Evolutionary conservation across 2,113 vertebrate genomes (phyloP).

Genomic region (Tetraodon nigroviridis): DNA sequence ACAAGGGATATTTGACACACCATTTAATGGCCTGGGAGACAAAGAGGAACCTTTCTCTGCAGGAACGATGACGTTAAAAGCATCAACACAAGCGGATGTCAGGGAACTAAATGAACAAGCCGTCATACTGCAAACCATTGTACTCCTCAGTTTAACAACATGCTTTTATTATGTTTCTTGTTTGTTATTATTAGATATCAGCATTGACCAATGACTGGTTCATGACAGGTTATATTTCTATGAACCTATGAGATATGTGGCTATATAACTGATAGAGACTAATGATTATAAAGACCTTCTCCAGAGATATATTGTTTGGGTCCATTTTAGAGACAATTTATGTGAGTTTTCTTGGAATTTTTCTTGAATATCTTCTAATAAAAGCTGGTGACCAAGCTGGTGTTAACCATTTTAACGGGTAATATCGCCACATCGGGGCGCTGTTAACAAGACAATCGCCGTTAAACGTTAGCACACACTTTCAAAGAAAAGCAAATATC

Average conservation of each 20-base stretch:
- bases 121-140: conserved; percentile 69
- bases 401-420: conserved; percentile 12
- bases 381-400: conserved; percentile 50
- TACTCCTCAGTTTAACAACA: conserved; percentile 56
- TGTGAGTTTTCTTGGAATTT: conserved; percentile 39
- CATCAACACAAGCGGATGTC: conserved; percentile 34
- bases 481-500: too few relatives aligned
- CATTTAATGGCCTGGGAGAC: conserved; percentile 30
- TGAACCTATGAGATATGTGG: conserved; percentile 51
- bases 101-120: conserved; percentile 56
- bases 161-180: conserved; percentile 44
- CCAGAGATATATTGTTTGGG: conserved; percentile 33
- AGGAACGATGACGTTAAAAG: conserved; percentile 30
- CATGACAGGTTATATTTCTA: conserved; percentile 58
- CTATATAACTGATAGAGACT: conserved; percentile 49
- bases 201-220: conserved; percentile 39
- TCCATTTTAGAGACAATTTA: conserved; percentile 37
- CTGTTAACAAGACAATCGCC: too few relatives aligned
- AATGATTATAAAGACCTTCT: conserved; percentile 39
- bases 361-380: conserved; percentile 62
- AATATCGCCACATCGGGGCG: too few relatives aligned
- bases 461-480: too few relatives aligned
- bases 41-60: conserved; percentile 21
- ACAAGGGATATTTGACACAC: conserved; percentile 32
- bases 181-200: conserved; percentile 47